These are phyloP conservation scores for Lampris incognitus DNA, from an alignment of 2,113 vertebrate genomes.

Conservation along the genomic window DNA sequence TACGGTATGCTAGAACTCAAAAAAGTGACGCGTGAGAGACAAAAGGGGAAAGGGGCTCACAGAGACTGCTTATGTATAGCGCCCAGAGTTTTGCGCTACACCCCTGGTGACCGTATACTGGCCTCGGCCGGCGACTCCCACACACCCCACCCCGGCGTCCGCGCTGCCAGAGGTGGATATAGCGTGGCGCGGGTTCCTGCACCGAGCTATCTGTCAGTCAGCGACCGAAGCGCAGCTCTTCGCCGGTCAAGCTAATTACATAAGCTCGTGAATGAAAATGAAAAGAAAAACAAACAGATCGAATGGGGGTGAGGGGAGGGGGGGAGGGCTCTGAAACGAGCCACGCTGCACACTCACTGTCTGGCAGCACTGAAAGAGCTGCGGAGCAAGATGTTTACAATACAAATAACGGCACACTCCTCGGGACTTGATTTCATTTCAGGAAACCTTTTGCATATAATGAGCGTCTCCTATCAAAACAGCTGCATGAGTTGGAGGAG, in stretches of 20 bases:
- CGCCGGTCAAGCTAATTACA: conserved; percentile 20
- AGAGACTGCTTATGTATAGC: too few relatives aligned
- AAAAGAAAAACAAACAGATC: conserved; percentile 41
- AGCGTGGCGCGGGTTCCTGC: conserved; percentile 15
- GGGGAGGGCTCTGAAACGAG: background rate
- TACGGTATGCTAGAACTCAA: too few relatives aligned
- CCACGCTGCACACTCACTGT: conserved; percentile 2
- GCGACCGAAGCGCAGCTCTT: conserved; percentile 23
- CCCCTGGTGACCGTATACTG: background rate
- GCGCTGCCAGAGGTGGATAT: conserved; percentile 2
- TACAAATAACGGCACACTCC: conserved; percentile 16
- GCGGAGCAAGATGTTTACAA: conserved; percentile 26
- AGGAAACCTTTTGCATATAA: conserved; percentile 21
- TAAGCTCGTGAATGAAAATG: conserved; percentile 30
- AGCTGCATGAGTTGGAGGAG: conserved; percentile 19
- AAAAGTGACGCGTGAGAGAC: too few relatives aligned
- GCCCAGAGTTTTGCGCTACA: too few relatives aligned
- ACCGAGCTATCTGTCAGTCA: conserved; percentile 18
- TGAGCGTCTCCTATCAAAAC: conserved; percentile 36
- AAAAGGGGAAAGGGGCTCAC: too few relatives aligned
- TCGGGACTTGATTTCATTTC: conserved; percentile 20
- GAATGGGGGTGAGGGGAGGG: background rate
- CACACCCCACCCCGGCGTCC: conserved; percentile 6
- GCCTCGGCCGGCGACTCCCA: conserved; percentile 21
- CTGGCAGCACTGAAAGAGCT: conserved; percentile 3